Percentiles rank a stretch among this genome's conserved stretches.
Conservation (phyloP, 2,797 vertebrate species). For the Podarcis lilfordi region DNA sequence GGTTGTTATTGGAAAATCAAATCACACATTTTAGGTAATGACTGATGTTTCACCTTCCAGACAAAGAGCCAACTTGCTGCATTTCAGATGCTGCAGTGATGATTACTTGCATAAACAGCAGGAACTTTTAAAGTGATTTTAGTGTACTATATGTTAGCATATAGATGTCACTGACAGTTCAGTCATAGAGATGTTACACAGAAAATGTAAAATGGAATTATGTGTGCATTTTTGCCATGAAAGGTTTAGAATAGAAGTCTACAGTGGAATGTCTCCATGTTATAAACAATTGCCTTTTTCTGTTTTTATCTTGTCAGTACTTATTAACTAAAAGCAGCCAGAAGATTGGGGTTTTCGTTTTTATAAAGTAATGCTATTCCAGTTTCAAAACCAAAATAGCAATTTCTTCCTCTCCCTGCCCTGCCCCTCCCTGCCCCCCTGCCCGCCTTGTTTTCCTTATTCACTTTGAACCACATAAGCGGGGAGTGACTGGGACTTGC, state of each 20-base stretch:
- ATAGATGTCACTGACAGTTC: neutral
- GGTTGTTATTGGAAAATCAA: constrained; percentile 96
- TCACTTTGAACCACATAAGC: neutral
- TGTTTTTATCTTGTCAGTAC: neutral
- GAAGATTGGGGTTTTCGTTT: neutral
- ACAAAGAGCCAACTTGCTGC: constrained; percentile 49
- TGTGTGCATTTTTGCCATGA: constrained; percentile 17
- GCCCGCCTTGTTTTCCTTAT: neutral
- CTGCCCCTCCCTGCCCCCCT: too few species aligned
- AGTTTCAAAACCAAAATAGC: neutral
- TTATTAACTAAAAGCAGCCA: neutral
- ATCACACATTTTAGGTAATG: constrained; percentile 97
- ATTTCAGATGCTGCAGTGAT: constrained; percentile 48
- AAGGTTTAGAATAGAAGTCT: neutral
- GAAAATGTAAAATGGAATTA: constrained; percentile 11
- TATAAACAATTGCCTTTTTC: neutral
- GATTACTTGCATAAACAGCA: constrained; percentile 38
- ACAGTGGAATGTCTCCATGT: neutral
- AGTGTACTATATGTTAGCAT: neutral
- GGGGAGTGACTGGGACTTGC: neutral
- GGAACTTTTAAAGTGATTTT: constrained; percentile 36
- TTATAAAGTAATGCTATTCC: neutral
- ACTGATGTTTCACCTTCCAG: constrained; percentile 50
- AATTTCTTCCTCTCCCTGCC: neutral
- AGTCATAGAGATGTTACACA: constrained; percentile 34